Evolutionary conservation across 2,113 vertebrate species (phyloP).

Genomic region (Dromiciops gliroides): DNA sequence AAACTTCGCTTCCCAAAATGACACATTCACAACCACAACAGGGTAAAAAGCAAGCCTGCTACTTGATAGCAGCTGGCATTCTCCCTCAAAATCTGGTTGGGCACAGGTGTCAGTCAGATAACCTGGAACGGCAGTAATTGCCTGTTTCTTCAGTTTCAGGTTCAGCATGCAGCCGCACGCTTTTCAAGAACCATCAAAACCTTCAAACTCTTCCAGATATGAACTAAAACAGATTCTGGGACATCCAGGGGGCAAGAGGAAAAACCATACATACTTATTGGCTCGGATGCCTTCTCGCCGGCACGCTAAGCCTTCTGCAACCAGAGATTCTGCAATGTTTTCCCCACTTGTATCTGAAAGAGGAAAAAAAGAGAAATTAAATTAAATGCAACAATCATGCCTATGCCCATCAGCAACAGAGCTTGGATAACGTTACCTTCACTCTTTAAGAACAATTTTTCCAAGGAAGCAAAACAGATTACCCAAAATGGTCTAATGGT

Average conservation of each 20-base stretch:
- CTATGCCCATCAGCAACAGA: neutral
- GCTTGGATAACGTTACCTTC: neutral
- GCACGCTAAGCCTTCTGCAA: conserved; percentile 92
- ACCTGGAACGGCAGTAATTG: neutral
- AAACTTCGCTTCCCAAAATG: conserved; percentile 34
- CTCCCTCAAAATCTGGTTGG: neutral
- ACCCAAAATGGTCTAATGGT: neutral
- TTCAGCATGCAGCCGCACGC: neutral
- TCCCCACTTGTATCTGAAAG: conserved; percentile 91
- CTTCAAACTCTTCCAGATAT: neutral
- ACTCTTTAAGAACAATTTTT: neutral
- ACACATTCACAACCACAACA: neutral
- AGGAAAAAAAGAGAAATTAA: neutral
- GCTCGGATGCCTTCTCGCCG: conserved; percentile 96
- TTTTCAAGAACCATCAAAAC: neutral
- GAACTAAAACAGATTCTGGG: neutral
- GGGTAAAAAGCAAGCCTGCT: conserved; percentile 42
- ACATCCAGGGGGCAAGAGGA: neutral
- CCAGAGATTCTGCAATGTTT: conserved; percentile 95
- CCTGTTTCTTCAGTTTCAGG: neutral
- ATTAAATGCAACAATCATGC: conserved; percentile 24
- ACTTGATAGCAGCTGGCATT: neutral
- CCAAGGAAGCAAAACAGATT: neutral
- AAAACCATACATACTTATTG: conserved; percentile 88
- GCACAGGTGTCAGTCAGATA: neutral